Evolutionary conservation across 2,113 vertebrate species (phyloP), one percentile per base, ranked within the genome.

Genomic region (Callocephalon fimbriatum): DNA sequence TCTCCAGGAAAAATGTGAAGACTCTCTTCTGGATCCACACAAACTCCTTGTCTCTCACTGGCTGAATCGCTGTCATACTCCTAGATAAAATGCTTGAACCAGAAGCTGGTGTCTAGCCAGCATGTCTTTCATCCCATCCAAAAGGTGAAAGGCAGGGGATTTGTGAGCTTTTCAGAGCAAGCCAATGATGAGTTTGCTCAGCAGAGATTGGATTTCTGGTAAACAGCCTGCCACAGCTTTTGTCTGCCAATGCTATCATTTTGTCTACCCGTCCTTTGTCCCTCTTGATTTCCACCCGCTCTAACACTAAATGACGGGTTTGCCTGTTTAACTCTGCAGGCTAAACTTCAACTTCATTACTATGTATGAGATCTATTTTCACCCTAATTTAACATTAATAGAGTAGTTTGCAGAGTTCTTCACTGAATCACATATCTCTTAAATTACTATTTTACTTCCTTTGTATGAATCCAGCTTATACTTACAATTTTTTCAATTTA

Each of bases 271-370:
- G 13, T 63, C 86, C 62, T 75, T 67, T 82, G 79, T 95, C 48
- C 61, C 79, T 93, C 48, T 42, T 88, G 78, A 77, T 31, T 63
- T 72, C 53, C 1, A 0, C 44, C 86, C 13, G 4, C 1, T 0
- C 68, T 96, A 95, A 93, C 51, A 32, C 0, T 0, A 95, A 96
- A 90, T 86, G 88, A 94, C 2, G 4, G 35, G 27, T 67, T 83
- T 94, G 54, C 62, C 61, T 21, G 6, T 90, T 96, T 90, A 78
- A 71, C 54, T 93, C 66, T 88, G 72, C 50, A 88, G 79, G 68
- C 87, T 96, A 89, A 90, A 90, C 83, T 95, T 97, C 70, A 90
- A 42, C 47, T 83, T 98, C 91, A 96, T 97, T 97, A 94, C 90
- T 96, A 78, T 95, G 86, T 26, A 85, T 93, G 71, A 97, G 65